These are phyloP conservation scores for Forbesichthys agassizii DNA, from an alignment of 2,113 vertebrate species.

Conservation along the genomic window DNA sequence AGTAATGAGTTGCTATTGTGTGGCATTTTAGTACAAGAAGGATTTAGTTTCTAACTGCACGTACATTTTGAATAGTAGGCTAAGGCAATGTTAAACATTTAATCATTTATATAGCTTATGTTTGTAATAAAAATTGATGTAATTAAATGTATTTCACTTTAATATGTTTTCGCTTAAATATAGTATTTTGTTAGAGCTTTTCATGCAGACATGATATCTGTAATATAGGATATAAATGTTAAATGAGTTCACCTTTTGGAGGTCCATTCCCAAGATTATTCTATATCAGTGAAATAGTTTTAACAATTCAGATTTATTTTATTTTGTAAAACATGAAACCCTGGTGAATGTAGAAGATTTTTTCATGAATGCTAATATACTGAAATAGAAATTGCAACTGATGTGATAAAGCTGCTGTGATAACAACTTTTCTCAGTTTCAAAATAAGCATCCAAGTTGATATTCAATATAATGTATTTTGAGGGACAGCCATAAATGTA, in stretches of 20 bases:
- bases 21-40: constrained; percentile 15
- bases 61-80: constrained; percentile 29
- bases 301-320: not conserved
- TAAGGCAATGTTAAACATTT: constrained; percentile 25
- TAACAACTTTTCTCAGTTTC: too few relatives aligned
- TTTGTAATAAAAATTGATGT: constrained; percentile 38
- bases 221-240: too few relatives aligned
- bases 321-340: constrained; percentile 25
- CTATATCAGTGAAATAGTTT: constrained; percentile 39
- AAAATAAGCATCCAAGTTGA: too few relatives aligned
- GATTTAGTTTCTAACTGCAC: constrained; percentile 35
- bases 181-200: not conserved
- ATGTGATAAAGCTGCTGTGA: too few relatives aligned
- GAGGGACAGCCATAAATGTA: too few relatives aligned
- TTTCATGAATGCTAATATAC: not conserved
- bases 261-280: not conserved
- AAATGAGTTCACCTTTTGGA: too few relatives aligned
- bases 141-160: constrained; percentile 41
- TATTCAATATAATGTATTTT: too few relatives aligned
- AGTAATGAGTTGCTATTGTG: constrained; percentile 3
- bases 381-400: too few relatives aligned
- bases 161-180: constrained; percentile 21
- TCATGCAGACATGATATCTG: too few relatives aligned
- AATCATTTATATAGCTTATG: constrained; percentile 6
- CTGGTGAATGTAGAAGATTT: not conserved